Evolutionary conservation across 2,113 vertebrate genomes (phyloP).

Genomic region (Sialia sialis): DNA sequence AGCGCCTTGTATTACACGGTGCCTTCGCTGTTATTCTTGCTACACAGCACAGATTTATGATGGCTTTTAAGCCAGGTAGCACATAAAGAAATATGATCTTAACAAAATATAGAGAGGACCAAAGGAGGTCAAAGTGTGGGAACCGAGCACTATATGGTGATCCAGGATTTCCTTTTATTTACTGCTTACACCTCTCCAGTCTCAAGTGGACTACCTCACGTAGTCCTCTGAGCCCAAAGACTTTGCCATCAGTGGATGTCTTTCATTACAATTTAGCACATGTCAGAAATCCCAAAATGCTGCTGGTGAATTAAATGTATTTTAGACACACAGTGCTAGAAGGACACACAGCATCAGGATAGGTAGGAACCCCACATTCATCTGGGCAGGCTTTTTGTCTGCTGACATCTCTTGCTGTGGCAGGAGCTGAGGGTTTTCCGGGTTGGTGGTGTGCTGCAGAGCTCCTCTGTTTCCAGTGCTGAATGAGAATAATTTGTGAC

Average conservation of each 20-base stretch:
- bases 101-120: constrained; percentile 10
- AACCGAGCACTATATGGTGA: not conserved
- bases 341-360: not conserved
- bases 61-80: constrained; percentile 19
- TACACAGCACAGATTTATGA: constrained; percentile 30
- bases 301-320: not conserved
- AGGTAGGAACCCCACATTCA: not conserved
- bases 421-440: not conserved
- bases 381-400: not conserved
- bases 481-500: not conserved
- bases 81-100: constrained; percentile 43
- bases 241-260: not conserved
- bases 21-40: constrained; percentile 48
- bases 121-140: constrained; percentile 14
- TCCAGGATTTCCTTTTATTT: constrained; percentile 53
- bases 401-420: not conserved
- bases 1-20: not conserved
- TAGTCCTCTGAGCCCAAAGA: not conserved
- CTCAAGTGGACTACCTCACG: not conserved
- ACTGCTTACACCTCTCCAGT: constrained; percentile 43
- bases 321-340: not conserved
- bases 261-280: not conserved
- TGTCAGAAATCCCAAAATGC: not conserved
- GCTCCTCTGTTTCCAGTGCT: not conserved
- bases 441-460: not conserved